These are phyloP conservation scores for Hirudinaria manillensis DNA, from an alignment of 2,888 invertebrate genomes.

Conservation along the genomic window DNA sequence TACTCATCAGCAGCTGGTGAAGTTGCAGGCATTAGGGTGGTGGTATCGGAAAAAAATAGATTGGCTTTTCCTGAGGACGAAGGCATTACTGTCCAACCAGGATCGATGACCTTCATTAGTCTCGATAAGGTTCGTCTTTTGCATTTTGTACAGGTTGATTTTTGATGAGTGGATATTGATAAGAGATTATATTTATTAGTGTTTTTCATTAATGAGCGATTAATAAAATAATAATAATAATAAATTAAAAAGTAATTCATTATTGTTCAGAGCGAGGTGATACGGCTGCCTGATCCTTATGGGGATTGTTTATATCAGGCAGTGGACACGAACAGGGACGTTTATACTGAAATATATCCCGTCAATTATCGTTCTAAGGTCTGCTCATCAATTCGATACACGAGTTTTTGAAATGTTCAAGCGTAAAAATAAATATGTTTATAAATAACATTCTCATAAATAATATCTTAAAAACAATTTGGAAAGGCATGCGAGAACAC, in stretches of 20 bases:
- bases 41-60: constrained; percentile 23
- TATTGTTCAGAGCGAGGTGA: constrained; percentile 26
- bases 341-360: constrained; percentile 26
- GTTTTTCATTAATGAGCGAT: too few species aligned
- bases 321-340: constrained; percentile 21
- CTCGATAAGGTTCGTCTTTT: constrained; percentile 6
- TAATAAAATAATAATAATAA: too few species aligned
- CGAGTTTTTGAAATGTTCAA: not conserved
- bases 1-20: constrained; percentile 24
- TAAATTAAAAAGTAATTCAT: too few species aligned
- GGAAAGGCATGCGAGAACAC: constrained; percentile 38
- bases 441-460: too few species aligned
- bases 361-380: constrained; percentile 32
- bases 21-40: constrained; percentile 30
- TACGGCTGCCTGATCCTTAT: constrained; percentile 28
- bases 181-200: too few species aligned
- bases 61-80: constrained; percentile 34
- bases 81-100: constrained; percentile 26
- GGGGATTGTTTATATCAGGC: constrained; percentile 24
- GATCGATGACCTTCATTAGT: constrained; percentile 26
- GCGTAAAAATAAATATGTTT: too few species aligned
- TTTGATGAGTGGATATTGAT: too few species aligned
- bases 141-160: not conserved
- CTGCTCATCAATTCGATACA: not conserved
- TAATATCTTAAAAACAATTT: too few species aligned